phyloP scores from a whole-genome alignment of 2,113 vertebrate genomes.

The Aptenodytes patagonicus region DNA sequence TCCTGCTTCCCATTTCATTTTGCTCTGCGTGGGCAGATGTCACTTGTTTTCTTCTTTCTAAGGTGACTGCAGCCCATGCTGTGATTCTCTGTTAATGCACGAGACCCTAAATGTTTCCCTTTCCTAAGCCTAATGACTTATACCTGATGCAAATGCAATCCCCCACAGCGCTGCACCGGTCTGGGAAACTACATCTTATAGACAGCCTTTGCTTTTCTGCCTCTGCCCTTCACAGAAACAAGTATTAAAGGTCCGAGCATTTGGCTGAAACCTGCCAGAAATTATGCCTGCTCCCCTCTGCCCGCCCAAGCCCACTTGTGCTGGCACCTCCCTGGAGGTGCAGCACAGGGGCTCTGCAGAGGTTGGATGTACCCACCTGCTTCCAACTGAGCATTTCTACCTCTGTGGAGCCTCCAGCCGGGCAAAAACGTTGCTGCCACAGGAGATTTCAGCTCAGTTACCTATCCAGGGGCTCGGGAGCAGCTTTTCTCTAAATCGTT shows the following conservation, averaged over 20 bases:
- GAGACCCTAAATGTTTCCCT: not conserved
- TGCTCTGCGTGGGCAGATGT: not conserved
- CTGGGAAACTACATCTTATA: not conserved
- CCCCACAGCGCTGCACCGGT: not conserved
- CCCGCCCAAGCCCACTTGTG: not conserved
- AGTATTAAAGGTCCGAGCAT: not conserved
- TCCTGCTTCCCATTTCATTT: not conserved
- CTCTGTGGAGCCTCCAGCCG: not conserved
- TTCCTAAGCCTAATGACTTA: not conserved
- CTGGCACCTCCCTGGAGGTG: not conserved
- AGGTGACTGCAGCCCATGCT: not conserved
- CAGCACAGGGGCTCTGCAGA: not conserved
- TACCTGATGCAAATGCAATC: not conserved
- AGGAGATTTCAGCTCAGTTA: not conserved
- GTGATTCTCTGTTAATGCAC: not conserved
- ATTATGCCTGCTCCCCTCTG: not conserved
- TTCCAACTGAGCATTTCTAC: not conserved
- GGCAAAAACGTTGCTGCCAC: not conserved
- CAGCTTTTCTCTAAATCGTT: not conserved
- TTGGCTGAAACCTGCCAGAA: not conserved
- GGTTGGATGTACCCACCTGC: not conserved
- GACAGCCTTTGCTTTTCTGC: not conserved
- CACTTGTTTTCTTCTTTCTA: not conserved
- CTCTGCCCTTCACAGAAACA: not conserved
- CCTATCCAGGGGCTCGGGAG: rapidly evolving